These are phyloP conservation scores for Drosophila prosaltans DNA, from an alignment of 1,140 invertebrate genomes.

Conservation along the genomic window DNA sequence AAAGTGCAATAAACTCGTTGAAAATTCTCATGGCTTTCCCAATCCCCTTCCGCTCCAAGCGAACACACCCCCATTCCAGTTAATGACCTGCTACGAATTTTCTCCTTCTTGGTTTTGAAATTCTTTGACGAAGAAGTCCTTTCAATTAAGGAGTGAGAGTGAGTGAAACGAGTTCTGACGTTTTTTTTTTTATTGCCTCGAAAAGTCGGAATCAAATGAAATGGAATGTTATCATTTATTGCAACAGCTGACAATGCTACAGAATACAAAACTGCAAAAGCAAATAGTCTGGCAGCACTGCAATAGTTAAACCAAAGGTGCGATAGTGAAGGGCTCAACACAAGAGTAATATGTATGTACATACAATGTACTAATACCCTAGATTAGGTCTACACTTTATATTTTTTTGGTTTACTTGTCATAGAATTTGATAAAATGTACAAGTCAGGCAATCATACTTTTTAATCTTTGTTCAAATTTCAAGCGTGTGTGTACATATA, in stretches of 20 bases:
- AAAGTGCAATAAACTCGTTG: slow-evolving; percentile 78
- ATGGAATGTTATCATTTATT: slow-evolving; percentile 41
- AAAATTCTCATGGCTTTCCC: slow-evolving; percentile 1
- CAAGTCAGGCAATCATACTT: too few relatives aligned
- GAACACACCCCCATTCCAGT: slow-evolving; percentile 8
- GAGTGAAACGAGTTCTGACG: neutral
- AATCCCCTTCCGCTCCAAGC: slow-evolving; percentile 21
- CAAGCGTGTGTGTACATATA: too few relatives aligned
- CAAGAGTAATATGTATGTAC: neutral
- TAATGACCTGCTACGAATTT: slow-evolving; percentile 59
- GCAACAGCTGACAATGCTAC: slow-evolving; percentile 56
- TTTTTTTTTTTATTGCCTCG: slow-evolving; percentile 11
- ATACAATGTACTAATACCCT: neutral
- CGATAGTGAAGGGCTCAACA: neutral
- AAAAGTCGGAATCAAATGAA: slow-evolving; percentile 52
- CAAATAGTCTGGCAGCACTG: slow-evolving; percentile 60
- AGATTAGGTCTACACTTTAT: too few relatives aligned
- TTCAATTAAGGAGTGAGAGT: neutral
- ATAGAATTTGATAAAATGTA: too few relatives aligned
- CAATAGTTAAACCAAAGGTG: slow-evolving; percentile 27
- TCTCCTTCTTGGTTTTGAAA: slow-evolving; percentile 50
- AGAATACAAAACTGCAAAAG: slow-evolving; percentile 8
- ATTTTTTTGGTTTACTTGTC: too few relatives aligned
- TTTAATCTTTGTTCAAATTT: too few relatives aligned
- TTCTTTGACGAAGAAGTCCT: slow-evolving; percentile 30